Evolutionary conservation across 2,888 invertebrate genomes (phyloP).

Genomic region (Bembecia ichneumoniformis): DNA sequence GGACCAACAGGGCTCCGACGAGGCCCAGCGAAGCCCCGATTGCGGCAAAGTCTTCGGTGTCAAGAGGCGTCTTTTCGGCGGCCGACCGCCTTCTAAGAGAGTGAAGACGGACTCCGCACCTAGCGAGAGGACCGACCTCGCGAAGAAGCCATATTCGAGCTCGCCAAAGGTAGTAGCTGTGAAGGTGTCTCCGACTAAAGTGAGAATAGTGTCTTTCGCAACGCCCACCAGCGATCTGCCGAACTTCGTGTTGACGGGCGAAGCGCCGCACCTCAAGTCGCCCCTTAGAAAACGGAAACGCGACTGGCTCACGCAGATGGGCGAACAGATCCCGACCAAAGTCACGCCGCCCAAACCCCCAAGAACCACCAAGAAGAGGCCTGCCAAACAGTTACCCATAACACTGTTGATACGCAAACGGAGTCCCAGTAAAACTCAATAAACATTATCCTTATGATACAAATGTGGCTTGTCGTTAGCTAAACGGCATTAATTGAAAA

Average conservation of each 20-base stretch:
- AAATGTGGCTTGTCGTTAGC: too few relatives aligned
- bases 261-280: conserved; percentile 82
- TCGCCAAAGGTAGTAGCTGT: conserved; percentile 25
- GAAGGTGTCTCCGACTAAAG: conserved; percentile 28
- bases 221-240: conserved; percentile 82
- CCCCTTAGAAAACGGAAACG: conserved; percentile 74
- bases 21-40: too few relatives aligned
- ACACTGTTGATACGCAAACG: background rate
- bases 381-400: background rate
- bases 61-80: too few relatives aligned
- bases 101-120: conserved; percentile 62
- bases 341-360: conserved; percentile 11
- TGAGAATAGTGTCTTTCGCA: conserved; percentile 29
- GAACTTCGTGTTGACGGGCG: conserved; percentile 82
- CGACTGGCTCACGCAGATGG: conserved; percentile 77
- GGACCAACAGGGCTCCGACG: background rate
- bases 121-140: conserved; percentile 41
- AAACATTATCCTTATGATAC: too few relatives aligned
- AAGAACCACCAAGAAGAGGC: conserved; percentile 1
- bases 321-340: conserved; percentile 10
- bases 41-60: too few relatives aligned
- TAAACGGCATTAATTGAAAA: too few relatives aligned
- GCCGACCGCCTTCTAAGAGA: background rate
- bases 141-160: conserved; percentile 21
- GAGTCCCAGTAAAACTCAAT: too few relatives aligned